These are phyloP conservation scores for Oncorhynchus gorbuscha DNA, from an alignment of 2,113 vertebrate genomes.

Conservation along the genomic window DNA sequence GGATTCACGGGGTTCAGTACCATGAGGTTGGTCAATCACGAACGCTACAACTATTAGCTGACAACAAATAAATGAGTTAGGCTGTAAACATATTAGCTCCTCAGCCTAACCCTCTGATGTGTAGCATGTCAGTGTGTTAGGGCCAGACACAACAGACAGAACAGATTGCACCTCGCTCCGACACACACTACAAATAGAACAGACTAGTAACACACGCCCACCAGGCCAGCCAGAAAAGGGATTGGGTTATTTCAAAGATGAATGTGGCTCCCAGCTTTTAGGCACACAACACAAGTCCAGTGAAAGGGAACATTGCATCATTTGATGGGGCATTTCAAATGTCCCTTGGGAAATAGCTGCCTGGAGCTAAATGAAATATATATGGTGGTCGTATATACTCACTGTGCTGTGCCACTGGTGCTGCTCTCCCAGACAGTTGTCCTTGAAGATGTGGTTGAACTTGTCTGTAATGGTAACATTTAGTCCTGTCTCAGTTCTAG, in stretches of 20 bases:
- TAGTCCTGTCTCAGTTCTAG: neutral
- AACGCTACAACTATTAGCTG: neutral
- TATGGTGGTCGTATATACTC: slow-evolving; percentile 57
- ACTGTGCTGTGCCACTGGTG: slow-evolving; percentile 54
- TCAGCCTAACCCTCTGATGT: neutral
- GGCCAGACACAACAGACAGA: too few relatives aligned
- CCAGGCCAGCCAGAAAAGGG: slow-evolving; percentile 52
- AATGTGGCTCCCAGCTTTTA: slow-evolving; percentile 74
- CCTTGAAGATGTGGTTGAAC: slow-evolving; percentile 64
- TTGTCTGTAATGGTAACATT: neutral
- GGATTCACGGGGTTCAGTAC: neutral
- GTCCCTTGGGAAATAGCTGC: slow-evolving; percentile 66
- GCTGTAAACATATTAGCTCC: neutral
- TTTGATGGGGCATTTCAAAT: slow-evolving; percentile 76
- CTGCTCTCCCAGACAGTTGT: slow-evolving; percentile 59
- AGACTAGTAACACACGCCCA: slow-evolving; percentile 66
- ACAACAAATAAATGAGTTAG: neutral
- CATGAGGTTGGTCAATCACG: neutral
- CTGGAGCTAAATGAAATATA: slow-evolving; percentile 74
- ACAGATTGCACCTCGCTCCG: slow-evolving; percentile 13
- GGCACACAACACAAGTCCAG: slow-evolving; percentile 76
- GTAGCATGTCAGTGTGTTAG: neutral
- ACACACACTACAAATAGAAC: slow-evolving; percentile 70
- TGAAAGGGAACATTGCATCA: slow-evolving; percentile 74
- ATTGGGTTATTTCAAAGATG: slow-evolving; percentile 77